phyloP scores from a whole-genome alignment of 2,113 vertebrate species.

The Brachypodius melanocephalos region DNA sequence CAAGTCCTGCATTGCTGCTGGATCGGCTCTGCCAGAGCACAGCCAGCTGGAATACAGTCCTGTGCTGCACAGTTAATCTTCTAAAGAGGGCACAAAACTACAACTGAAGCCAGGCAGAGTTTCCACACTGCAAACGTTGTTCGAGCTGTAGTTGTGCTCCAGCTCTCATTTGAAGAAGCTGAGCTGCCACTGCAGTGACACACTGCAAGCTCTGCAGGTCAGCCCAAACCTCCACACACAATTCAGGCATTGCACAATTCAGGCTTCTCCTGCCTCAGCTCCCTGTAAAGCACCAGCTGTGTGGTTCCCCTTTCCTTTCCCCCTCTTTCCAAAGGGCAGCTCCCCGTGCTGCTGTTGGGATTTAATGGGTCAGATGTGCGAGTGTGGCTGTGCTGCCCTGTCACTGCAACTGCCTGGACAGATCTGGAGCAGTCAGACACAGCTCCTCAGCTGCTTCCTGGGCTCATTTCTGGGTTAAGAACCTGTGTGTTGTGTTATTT shows the following conservation, averaged over 20 bases:
- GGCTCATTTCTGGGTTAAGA: background rate
- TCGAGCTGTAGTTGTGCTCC: background rate
- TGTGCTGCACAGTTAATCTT: slow-evolving; percentile 15
- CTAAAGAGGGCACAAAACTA: background rate
- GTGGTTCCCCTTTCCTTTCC: accelerated
- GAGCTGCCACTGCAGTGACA: background rate
- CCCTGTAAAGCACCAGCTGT: background rate
- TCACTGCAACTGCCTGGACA: background rate
- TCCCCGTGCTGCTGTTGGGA: background rate
- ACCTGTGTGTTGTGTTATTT: background rate
- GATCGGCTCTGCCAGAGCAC: background rate
- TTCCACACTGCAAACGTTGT: background rate
- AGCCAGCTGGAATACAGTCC: slow-evolving; percentile 2
- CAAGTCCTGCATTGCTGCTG: background rate
- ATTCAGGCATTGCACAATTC: background rate
- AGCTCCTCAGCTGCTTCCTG: background rate
- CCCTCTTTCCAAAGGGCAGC: accelerated
- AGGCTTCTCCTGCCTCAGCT: background rate
- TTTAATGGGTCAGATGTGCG: background rate
- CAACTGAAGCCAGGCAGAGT: background rate
- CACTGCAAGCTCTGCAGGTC: background rate
- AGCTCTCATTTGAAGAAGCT: background rate
- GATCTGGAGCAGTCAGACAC: background rate
- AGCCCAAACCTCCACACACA: accelerated
- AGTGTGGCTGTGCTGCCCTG: background rate